Evolutionary conservation across 2,888 invertebrate species (phyloP).

Genomic region (Tuberolachnus salignus): DNA sequence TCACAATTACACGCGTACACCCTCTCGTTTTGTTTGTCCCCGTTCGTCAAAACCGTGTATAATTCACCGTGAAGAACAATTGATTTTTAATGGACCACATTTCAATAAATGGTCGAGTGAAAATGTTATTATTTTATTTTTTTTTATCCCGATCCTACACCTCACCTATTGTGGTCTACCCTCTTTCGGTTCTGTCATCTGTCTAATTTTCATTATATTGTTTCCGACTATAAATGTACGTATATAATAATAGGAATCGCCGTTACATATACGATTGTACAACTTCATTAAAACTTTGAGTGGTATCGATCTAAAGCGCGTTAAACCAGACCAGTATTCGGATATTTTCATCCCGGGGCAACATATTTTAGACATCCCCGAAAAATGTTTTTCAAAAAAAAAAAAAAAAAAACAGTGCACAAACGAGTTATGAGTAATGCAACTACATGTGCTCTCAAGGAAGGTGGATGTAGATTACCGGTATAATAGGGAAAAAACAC

Average conservation of each 20-base stretch:
- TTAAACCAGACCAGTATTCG: too few species aligned
- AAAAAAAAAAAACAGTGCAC: too few species aligned
- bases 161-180: slow-evolving; percentile 31
- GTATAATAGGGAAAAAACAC: too few species aligned
- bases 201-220: slow-evolving; percentile 51
- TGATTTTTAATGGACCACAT: slow-evolving; percentile 55
- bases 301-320: not conserved
- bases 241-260: not conserved
- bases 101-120: slow-evolving; percentile 52
- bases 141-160: slow-evolving; percentile 6
- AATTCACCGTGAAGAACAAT: slow-evolving; percentile 54
- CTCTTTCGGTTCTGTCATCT: slow-evolving; percentile 40
- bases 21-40: slow-evolving; percentile 48
- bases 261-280: not conserved
- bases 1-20: slow-evolving; percentile 38
- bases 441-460: too few species aligned
- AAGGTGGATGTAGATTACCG: too few species aligned
- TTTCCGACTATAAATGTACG: slow-evolving; percentile 1
- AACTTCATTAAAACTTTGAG: slow-evolving; percentile 1
- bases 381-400: too few species aligned
- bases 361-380: too few species aligned
- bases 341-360: too few species aligned
- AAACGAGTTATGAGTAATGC: too few species aligned
- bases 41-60: slow-evolving; percentile 40
- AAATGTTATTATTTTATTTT: slow-evolving; percentile 45